These are phyloP conservation scores for Silvanus unidentatus DNA, from an alignment of 2,888 invertebrate species.

Conservation along the genomic window DNA sequence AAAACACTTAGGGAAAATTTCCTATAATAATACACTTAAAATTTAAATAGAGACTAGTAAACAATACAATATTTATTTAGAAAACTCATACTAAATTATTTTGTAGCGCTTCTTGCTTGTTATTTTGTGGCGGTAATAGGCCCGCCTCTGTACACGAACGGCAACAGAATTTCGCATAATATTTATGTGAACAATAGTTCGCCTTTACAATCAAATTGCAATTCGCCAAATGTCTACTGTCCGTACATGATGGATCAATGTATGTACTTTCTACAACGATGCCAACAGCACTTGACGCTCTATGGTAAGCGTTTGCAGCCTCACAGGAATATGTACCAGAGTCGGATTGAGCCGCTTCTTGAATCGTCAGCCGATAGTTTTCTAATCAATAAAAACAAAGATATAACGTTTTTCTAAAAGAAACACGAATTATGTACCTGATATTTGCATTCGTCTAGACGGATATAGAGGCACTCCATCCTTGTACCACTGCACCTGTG, in stretches of 20 bases:
- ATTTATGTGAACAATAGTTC: conserved; percentile 78
- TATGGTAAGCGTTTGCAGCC: conserved; percentile 69
- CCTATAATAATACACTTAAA: too few relatives aligned
- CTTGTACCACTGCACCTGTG: conserved; percentile 76
- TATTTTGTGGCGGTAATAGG: conserved; percentile 51
- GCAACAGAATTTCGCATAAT: conserved; percentile 92
- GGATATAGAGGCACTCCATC: conserved; percentile 56
- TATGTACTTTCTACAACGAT: conserved; percentile 73
- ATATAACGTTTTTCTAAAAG: too few relatives aligned
- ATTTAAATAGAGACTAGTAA: too few relatives aligned
- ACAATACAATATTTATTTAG: too few relatives aligned
- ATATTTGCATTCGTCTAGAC: conserved; percentile 57
- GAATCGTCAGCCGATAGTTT: conserved; percentile 65
- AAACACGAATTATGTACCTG: conserved; percentile 53
- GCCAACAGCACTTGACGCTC: conserved; percentile 57
- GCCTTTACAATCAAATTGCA: conserved; percentile 82
- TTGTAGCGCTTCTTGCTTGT: conserved; percentile 30
- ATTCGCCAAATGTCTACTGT: conserved; percentile 84
- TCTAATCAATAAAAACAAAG: conserved; percentile 43
- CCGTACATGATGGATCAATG: conserved; percentile 75
- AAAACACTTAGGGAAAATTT: too few relatives aligned
- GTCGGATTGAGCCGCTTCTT: conserved; percentile 59
- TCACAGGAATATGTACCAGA: conserved; percentile 79
- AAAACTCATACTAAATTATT: conserved; percentile 30
- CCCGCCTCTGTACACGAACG: conserved; percentile 86